phyloP scores from a whole-genome alignment of 2,113 vertebrate species.

The Anoura caudifer region DNA sequence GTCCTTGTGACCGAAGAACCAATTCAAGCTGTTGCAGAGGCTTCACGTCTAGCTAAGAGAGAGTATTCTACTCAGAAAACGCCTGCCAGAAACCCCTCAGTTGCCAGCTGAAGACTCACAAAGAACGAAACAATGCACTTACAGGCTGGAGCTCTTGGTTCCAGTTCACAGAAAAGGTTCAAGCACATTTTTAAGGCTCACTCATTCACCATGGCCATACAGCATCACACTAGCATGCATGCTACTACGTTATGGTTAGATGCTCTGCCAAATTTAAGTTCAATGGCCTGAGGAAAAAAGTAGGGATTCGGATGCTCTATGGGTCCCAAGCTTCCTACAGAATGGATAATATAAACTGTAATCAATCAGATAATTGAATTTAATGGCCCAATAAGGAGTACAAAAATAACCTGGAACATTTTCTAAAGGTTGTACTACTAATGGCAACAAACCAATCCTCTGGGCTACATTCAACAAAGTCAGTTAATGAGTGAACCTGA shows the following conservation, averaged over 20 bases:
- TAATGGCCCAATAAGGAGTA: background rate
- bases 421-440: background rate
- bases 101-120: constrained; percentile 15
- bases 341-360: background rate
- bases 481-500: background rate
- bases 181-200: background rate
- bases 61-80: constrained; percentile 47
- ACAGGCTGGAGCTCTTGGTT: constrained; percentile 19
- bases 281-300: background rate
- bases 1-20: constrained; percentile 6
- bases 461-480: background rate
- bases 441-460: background rate
- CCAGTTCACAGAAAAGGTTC: constrained; percentile 10
- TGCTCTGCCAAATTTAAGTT: background rate
- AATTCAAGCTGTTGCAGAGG: constrained; percentile 41
- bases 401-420: background rate
- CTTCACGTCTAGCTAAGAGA: constrained; percentile 32
- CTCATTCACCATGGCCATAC: background rate
- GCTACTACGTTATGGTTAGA: background rate
- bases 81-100: background rate
- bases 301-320: background rate
- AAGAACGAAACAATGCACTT: constrained; percentile 6
- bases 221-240: background rate
- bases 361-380: background rate
- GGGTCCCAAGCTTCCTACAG: background rate